phyloP scores from a whole-genome alignment of 2,797 vertebrate genomes.

The Urocyon cinereoargenteus region DNA sequence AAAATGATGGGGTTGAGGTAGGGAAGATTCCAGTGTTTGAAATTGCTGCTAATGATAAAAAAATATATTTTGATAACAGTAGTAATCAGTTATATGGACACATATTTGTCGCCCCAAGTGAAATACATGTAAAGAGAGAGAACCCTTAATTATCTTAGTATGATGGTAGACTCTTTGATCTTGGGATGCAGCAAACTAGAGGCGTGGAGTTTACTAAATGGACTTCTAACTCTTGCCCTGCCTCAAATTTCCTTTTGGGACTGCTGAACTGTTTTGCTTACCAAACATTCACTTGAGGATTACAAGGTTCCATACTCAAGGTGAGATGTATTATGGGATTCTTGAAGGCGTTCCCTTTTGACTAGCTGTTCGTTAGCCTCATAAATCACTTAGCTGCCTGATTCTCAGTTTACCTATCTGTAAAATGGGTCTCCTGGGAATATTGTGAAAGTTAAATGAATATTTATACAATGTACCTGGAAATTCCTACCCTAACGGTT shows the following conservation, averaged over 20 bases:
- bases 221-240: not conserved
- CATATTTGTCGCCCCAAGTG: not conserved
- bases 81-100: not conserved
- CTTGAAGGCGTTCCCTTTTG: not conserved
- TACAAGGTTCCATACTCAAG: not conserved
- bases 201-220: not conserved
- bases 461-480: not conserved
- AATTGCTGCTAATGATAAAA: not conserved
- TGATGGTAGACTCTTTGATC: not conserved
- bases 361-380: not conserved
- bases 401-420: not conserved
- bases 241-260: not conserved
- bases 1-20: not conserved
- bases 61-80: not conserved
- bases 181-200: not conserved
- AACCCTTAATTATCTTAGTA: not conserved
- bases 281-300: not conserved
- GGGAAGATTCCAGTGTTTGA: not conserved
- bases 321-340: not conserved
- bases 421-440: not conserved
- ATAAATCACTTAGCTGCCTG: not conserved
- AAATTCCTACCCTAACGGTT: not conserved
- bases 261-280: not conserved
- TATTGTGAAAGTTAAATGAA: not conserved
- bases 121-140: not conserved